Evolutionary conservation across 2,113 vertebrate species (phyloP).

Genomic region (Oncorhynchus kisutch): DNA sequence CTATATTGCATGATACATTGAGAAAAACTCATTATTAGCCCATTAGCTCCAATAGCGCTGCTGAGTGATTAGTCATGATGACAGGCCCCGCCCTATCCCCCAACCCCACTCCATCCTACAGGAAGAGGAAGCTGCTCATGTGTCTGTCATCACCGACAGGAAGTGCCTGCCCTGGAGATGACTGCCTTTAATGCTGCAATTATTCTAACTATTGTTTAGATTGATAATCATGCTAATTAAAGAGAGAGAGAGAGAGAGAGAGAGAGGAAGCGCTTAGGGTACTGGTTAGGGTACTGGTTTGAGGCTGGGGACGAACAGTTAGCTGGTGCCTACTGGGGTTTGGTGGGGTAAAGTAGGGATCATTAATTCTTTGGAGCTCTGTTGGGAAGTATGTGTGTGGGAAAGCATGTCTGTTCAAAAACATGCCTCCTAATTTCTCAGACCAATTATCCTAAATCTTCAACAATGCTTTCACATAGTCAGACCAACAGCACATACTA

Average conservation of each 20-base stretch:
- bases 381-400: slow-evolving; percentile 37
- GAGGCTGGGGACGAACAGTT: slow-evolving; percentile 24
- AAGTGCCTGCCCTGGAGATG: slow-evolving; percentile 76
- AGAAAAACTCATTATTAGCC: slow-evolving; percentile 66
- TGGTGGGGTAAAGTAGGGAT: slow-evolving; percentile 9
- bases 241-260: slow-evolving; percentile 48
- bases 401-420: slow-evolving; percentile 48
- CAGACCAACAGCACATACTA: slow-evolving; percentile 22
- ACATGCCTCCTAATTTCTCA: slow-evolving; percentile 35
- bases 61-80: slow-evolving; percentile 54
- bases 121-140: slow-evolving; percentile 63
- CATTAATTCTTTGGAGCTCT: no score
- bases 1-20: slow-evolving; percentile 53
- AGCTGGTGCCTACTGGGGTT: slow-evolving; percentile 29
- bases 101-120: slow-evolving; percentile 54
- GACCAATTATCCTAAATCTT: slow-evolving; percentile 45
- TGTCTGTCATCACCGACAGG: slow-evolving; percentile 71
- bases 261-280: slow-evolving; percentile 63
- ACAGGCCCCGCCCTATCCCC: slow-evolving; percentile 63
- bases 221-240: slow-evolving; percentile 76
- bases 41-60: slow-evolving; percentile 51
- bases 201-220: slow-evolving; percentile 78
- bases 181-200: slow-evolving; percentile 73
- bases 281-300: slow-evolving; percentile 58
- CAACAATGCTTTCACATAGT: slow-evolving; percentile 35